Evolutionary conservation across 1,140 invertebrate species (phyloP), one percentile per base, ranked within the genome.

Genomic region (Triops cancriformis): DNA sequence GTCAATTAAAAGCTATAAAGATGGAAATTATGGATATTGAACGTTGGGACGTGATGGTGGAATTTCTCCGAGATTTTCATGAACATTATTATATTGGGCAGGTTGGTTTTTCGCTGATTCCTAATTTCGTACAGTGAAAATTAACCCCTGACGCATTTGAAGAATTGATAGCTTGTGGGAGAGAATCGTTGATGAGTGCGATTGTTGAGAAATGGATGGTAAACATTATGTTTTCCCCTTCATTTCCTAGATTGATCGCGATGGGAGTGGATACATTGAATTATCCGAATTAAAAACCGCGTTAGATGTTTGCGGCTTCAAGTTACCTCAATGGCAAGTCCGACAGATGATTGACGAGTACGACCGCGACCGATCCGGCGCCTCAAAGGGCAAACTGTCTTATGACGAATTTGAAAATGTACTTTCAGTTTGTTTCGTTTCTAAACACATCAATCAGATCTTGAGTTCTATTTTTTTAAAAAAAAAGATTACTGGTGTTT

Each of bases 271-370:
- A 6, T 94, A 88, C 85, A 96, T 98, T 79, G 93, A 96, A 81
- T 85, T 96, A 76, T 90, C 91, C 77, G 96, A 98, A 84, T 86
- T 98, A 31, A 93, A 95, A 82, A 90, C 90, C 73, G 96, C 95
- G 0, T 86, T 99, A n/a, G 93, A 96, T 82, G 86, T 91, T 76
- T 93, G 93, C 80, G 95, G 95, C 26, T 93, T 97, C 84, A 98
- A 98, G 87, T 88, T 98, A 80, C 94, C 96, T 42, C 93, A 93
- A 75, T 98, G 94, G 89, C 89, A 94, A 86, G 93, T 97, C 11
- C 90, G 96, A 1, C 91, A 94, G 82, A 92, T 98, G 88, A 92
- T 97, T 80, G 91, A 94, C 80, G 92, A 98, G 80, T 93, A 91
- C 83, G 92, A 92, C 83, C 81, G 80, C 31, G 89, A 90, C 83